Percentiles rank a stretch among this genome's conserved stretches.
Conservation (phyloP, 2,888 invertebrate species). For the Cylloceria caligata region DNA sequence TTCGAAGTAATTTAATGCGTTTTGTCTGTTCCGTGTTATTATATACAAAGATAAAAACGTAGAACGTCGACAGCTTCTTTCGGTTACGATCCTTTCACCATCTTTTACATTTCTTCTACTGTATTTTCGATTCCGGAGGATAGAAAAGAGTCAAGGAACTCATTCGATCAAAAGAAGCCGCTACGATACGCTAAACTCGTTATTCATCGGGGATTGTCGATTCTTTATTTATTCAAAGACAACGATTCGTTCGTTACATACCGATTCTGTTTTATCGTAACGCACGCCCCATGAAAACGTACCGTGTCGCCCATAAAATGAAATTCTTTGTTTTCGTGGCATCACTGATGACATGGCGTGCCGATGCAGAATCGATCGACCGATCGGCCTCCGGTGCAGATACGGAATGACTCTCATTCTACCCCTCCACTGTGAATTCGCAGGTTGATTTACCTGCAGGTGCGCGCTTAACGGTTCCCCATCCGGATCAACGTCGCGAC, state of each 20-base stretch:
- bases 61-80: background rate
- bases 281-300: constrained; percentile 44
- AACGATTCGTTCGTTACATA: constrained; percentile 7
- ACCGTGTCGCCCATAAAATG: constrained; percentile 47
- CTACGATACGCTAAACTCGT: constrained; percentile 9
- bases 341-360: constrained; percentile 22
- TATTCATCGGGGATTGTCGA: constrained; percentile 2
- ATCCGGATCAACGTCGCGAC: constrained; percentile 22
- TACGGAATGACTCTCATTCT: constrained; percentile 30
- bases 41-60: background rate
- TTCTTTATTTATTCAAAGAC: constrained; percentile 31
- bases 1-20: background rate
- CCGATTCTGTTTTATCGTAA: background rate
- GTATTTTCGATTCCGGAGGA: background rate
- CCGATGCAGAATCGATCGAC: constrained; percentile 34
- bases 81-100: background rate
- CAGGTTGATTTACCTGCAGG: constrained; percentile 50
- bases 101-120: background rate
- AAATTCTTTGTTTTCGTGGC: constrained; percentile 59
- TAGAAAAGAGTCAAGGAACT: background rate
- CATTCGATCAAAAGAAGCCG: constrained; percentile 1
- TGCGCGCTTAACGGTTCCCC: constrained; percentile 40
- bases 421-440: constrained; percentile 25
- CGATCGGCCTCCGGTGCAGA: constrained; percentile 10
- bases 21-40: background rate